Percentiles rank a stretch among this genome's conserved stretches.
These are phyloP conservation scores for Macaria liturata DNA, from an alignment of 2,888 invertebrate genomes.

Conservation along the genomic window DNA sequence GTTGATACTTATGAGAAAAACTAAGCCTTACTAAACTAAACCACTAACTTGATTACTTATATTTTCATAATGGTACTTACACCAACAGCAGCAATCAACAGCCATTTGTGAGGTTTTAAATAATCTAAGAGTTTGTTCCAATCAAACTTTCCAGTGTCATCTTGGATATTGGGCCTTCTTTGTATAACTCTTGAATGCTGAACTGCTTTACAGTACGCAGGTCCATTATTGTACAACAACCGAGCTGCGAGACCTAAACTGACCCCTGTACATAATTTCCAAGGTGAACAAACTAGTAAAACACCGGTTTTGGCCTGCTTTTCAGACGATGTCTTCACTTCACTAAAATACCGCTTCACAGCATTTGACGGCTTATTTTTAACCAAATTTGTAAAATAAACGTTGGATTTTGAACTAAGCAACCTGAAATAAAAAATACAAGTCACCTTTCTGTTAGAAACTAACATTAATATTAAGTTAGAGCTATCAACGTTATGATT, in stretches of 20 bases:
- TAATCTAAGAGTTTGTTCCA: conserved; percentile 90
- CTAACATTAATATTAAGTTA: background rate
- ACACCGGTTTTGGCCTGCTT: conserved; percentile 55
- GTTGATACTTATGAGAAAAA: no score
- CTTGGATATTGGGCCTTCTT: conserved; percentile 73
- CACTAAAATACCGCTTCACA: conserved; percentile 56
- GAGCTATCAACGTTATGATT: conserved; percentile 10
- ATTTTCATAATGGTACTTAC: conserved; percentile 79
- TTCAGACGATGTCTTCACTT: conserved; percentile 52
- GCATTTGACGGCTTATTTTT: conserved; percentile 61
- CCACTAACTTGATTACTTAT: no score
- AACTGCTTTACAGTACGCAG: conserved; percentile 86
- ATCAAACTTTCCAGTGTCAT: conserved; percentile 87
- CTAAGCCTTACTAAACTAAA: no score
- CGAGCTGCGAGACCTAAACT: conserved; percentile 68
- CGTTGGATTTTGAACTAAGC: conserved; percentile 54
- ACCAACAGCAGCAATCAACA: conserved; percentile 89
- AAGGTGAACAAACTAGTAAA: conserved; percentile 63
- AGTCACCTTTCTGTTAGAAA: conserved; percentile 7
- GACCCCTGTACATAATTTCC: conserved; percentile 75
- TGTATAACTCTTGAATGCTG: conserved; percentile 80
- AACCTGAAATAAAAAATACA: conserved; percentile 55
- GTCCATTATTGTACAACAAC: conserved; percentile 68
- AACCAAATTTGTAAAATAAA: conserved; percentile 54
- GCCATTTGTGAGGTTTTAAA: conserved; percentile 89